These are phyloP conservation scores for Drosophila paramelanica DNA, from an alignment of 2,888 invertebrate genomes.

Conservation along the genomic window DNA sequence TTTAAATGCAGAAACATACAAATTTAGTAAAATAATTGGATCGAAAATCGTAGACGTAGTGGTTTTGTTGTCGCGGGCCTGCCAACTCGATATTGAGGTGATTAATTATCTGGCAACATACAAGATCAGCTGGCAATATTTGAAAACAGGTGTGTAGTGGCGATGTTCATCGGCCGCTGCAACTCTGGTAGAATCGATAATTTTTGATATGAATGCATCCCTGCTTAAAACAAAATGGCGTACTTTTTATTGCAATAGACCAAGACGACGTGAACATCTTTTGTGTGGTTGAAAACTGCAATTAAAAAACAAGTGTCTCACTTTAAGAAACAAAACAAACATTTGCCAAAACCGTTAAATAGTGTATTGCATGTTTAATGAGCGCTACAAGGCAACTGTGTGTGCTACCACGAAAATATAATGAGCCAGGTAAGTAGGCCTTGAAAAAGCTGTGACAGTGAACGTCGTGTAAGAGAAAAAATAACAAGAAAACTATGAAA, in stretches of 20 bases:
- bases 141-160: conserved; percentile 37
- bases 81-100: conserved; percentile 27
- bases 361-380: conserved; percentile 83
- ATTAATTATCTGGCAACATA: conserved; percentile 6
- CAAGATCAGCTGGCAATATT: conserved; percentile 36
- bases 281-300: conserved; percentile 73
- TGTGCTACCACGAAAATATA: conserved; percentile 83
- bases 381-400: conserved; percentile 81
- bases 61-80: conserved; percentile 26
- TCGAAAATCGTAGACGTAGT: conserved; percentile 34
- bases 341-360: conserved; percentile 57
- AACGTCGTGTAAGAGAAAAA: conserved; percentile 68
- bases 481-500: conserved; percentile 71
- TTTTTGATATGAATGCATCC: conserved; percentile 11
- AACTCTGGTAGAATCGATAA: conserved; percentile 23
- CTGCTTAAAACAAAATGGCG: conserved; percentile 81
- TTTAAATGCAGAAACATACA: conserved; percentile 16
- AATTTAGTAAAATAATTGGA: conserved; percentile 21
- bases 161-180: conserved; percentile 2
- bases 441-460: conserved; percentile 73
- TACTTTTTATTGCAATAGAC: conserved; percentile 71
- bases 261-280: conserved; percentile 74
- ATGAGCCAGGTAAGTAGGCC: conserved; percentile 85
- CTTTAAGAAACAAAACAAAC: conserved; percentile 55
- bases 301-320: conserved; percentile 69